These are phyloP conservation scores for Actinia tenebrosa DNA, from an alignment of 64 coral and sea anemone genomes.

Conservation along the genomic window DNA sequence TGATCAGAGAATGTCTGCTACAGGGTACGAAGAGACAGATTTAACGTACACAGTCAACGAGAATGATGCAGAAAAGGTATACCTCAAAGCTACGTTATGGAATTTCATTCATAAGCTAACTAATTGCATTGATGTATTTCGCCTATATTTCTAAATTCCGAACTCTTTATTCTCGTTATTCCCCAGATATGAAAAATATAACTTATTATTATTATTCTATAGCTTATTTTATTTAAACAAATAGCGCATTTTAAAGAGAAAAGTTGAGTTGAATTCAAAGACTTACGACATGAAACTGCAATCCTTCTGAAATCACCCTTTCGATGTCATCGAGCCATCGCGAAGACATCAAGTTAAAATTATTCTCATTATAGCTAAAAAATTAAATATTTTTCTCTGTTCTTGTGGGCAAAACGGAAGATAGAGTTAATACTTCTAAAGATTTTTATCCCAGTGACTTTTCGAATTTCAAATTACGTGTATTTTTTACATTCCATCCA, in stretches of 20 bases:
- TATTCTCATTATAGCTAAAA: neutral
- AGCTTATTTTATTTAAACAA: neutral
- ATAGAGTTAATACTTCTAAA: neutral
- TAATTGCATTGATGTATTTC: neutral
- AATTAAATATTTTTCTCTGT: neutral
- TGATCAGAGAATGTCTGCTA: conserved; percentile 98
- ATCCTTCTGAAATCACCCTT: neutral
- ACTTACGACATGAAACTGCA: neutral
- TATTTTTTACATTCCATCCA: conserved; percentile 91
- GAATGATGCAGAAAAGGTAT: conserved; percentile 55
- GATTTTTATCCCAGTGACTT: neutral
- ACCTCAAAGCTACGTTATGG: neutral
- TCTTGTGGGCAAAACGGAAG: neutral
- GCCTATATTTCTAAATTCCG: neutral
- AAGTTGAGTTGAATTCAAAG: neutral
- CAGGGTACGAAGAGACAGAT: conserved; percentile 99
- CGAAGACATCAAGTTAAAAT: neutral
- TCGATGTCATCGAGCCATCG: neutral
- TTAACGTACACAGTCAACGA: conserved; percentile 89
- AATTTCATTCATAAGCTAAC: neutral
- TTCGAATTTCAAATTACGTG: conserved; percentile 88
- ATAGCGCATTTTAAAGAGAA: neutral
- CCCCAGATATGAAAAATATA: neutral
- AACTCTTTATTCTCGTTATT: neutral
- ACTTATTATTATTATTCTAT: neutral